Evolutionary conservation across 1,140 invertebrate genomes (phyloP).

Genomic region (Dendroctonus ponderosae): DNA sequence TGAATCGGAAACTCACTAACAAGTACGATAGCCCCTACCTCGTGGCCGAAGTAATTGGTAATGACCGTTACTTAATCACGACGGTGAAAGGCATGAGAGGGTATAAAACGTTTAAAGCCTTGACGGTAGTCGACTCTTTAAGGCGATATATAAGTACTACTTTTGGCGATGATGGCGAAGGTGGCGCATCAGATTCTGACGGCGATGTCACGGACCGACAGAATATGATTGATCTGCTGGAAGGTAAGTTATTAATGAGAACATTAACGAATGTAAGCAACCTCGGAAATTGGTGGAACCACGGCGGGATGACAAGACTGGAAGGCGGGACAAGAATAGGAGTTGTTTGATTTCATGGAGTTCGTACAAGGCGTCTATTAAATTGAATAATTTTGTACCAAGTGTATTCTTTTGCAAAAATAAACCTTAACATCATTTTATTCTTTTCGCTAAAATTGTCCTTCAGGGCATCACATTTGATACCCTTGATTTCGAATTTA

Average conservation of each 20-base stretch:
- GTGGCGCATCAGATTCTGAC: background rate
- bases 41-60: constrained; percentile 41
- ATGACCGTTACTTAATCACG: constrained; percentile 44
- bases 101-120: constrained; percentile 25
- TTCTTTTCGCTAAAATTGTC: too few relatives aligned
- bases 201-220: constrained; percentile 5
- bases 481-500: too few relatives aligned
- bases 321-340: too few relatives aligned
- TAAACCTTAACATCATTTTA: too few relatives aligned
- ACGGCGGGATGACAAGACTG: too few relatives aligned
- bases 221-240: constrained; percentile 5
- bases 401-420: too few relatives aligned
- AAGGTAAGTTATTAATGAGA: constrained; percentile 23
- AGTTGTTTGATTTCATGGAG: too few relatives aligned
- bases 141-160: constrained; percentile 14
- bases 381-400: too few relatives aligned
- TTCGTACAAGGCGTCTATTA: too few relatives aligned
- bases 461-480: too few relatives aligned
- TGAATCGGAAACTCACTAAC: constrained; percentile 20
- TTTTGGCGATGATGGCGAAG: background rate
- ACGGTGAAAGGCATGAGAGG: constrained; percentile 21
- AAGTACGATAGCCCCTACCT: constrained; percentile 38
- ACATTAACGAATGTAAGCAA: too few relatives aligned
- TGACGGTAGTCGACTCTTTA: constrained; percentile 17
- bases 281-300: too few relatives aligned